Evolutionary conservation across 2,797 vertebrate genomes (phyloP), one percentile per base, ranked within the genome.

Genomic region (Momotus momota): DNA sequence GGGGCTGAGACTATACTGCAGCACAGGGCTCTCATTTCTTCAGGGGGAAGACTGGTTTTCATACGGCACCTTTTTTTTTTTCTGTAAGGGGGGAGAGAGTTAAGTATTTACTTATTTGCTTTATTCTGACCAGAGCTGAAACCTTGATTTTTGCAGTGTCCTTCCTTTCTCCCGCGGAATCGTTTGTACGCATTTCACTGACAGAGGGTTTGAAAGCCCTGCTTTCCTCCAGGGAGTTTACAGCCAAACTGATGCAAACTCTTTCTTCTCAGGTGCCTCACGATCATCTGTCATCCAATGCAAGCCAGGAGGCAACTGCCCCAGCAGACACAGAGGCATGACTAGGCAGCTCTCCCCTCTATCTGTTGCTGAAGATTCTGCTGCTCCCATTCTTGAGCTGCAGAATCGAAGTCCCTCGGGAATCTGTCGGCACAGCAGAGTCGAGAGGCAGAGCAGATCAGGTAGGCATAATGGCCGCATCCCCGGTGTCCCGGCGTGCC

Each of bases 301-400:
- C 97, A 98, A 98, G 96, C 97, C 98, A 71, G 98, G 98, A 98
- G 91, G 97, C 97, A 98, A 98, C 96, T 98, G 98, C 96, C 96
- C 98, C 95, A 97, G 95, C 93, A 97, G 98, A 82, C 98, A 98
- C 95, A 96, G 97, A 92, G 97, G 97, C 97, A 97, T 97, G 97
- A 97, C 97, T 95, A 98, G 98, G 96, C 98, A 98, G 83, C 96
- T 98, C 72, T 98, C 98, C 83, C 98, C 98, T 87, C 97, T 98
- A 49, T 97, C 98, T 91, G 96, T 98, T 94, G 97, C 97, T 13
- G 98, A 98, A 97, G 98, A 98, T 94, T 98, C 98, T 95, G 98
- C 98, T 71, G 98, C 98, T 97, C 97, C 98, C 81, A 98, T 98
- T 97, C 98, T 98, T 96, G 98, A 98, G 96, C 97, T 98, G 95